Evolutionary conservation across 2,113 vertebrate genomes (phyloP), one percentile per base, ranked within the genome.

Genomic region (Nycticryphes semicollaris): DNA sequence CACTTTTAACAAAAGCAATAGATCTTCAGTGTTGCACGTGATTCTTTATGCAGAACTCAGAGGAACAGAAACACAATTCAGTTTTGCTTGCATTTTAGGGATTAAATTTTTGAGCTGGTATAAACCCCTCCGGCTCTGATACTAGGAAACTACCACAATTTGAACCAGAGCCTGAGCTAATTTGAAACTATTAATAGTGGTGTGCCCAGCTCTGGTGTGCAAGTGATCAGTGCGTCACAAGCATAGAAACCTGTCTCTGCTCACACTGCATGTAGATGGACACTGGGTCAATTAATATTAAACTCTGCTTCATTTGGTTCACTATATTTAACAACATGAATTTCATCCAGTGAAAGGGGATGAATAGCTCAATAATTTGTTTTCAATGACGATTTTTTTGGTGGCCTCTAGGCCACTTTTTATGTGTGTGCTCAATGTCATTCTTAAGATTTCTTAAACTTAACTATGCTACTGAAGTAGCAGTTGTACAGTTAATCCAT

Each of bases 1-100:
- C 50, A 37, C 28, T 81, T 76, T 6, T 19, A 20, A 54, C 51
- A 54, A 43, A 53, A 41, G 53, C 31, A 54, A 30, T 30, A 31
- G 28, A 35, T 13, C 33, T 31, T 39, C 12, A 60, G 41, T 6
- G 0, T 5, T 68, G 9, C n/a, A 6, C 23, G 0, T 14, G 33
- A 23, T 84, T 89, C 33, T 72, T 43, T 39, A 7, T 60, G 47
- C 47, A 72, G 73, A 74, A 33, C 23, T 35, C 41, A 77, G 53
- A 70, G 45, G 37, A 91, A 67, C 30, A 14, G 7, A 41, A 87
- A 57, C 53, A 0, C 35, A 6, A n/a, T 50, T 66, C 5, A 6
- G 7, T 53, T 76, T 91, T 53, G 19, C 31, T 37, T 41, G 20
- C 6, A 3, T 77, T 47, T 70, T 37, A 48, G 24, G 22, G 67